These are phyloP conservation scores for Apamea crenata DNA, from an alignment of 2,888 invertebrate species.

Conservation along the genomic window DNA sequence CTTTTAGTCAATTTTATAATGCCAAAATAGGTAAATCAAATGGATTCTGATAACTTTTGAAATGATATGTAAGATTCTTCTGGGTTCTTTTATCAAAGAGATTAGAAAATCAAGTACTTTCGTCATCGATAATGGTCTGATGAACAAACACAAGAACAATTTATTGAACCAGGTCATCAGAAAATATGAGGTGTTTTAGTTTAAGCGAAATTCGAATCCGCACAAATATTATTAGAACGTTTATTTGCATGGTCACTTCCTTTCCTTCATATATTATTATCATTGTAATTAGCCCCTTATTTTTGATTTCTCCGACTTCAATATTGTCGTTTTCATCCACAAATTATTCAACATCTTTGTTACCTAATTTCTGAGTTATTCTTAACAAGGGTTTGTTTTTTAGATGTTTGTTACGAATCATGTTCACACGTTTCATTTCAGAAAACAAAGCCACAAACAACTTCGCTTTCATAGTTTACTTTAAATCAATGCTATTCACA, in stretches of 20 bases:
- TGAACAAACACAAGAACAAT: constrained; percentile 5
- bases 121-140: constrained; percentile 1
- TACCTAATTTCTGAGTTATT: neutral
- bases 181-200: neutral
- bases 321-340: neutral
- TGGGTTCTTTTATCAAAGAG: constrained; percentile 36
- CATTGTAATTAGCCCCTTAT: constrained; percentile 1
- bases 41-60: constrained; percentile 33
- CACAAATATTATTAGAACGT: constrained; percentile 32
- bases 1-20: constrained; percentile 7
- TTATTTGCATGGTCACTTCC: constrained; percentile 19
- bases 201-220: constrained; percentile 18
- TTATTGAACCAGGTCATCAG: constrained; percentile 13
- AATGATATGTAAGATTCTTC: constrained; percentile 47
- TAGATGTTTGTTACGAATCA: neutral
- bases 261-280: neutral
- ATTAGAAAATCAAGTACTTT: constrained; percentile 35
- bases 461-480: no score
- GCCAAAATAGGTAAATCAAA: constrained; percentile 17
- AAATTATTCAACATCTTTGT: neutral
- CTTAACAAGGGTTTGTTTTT: neutral
- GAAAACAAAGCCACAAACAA: neutral
- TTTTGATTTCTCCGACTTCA: neutral
- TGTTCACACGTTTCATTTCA: neutral
- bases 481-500: neutral